Evolutionary conservation across 2,113 vertebrate species (phyloP).

Genomic region (Vicugna pacos): DNA sequence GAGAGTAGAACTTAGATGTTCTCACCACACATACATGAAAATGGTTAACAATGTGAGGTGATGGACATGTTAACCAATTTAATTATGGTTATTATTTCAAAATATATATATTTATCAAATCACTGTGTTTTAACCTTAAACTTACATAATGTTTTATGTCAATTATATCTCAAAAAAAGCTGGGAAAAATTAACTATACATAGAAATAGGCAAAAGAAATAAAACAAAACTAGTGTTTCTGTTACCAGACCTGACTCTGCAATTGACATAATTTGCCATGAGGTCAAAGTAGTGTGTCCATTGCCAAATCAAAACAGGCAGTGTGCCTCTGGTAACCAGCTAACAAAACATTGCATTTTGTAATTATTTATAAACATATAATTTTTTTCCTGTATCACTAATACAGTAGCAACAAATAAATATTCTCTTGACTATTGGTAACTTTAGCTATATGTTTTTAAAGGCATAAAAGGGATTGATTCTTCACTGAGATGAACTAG

Average conservation of each 20-base stretch:
- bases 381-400: not conserved
- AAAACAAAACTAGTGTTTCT: not conserved
- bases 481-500: not conserved
- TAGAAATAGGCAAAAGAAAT: no score
- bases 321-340: not conserved
- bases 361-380: not conserved
- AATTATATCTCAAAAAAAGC: no score
- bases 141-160: no score
- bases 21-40: no score
- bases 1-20: no score
- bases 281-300: slow-evolving; percentile 51
- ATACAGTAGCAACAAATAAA: not conserved
- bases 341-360: not conserved
- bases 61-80: no score
- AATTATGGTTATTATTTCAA: no score
- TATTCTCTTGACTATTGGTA: not conserved
- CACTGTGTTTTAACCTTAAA: no score
- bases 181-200: no score
- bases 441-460: not conserved
- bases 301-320: not conserved
- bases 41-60: no score
- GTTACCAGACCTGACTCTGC: slow-evolving; percentile 20
- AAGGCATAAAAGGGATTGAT: not conserved
- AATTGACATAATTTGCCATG: slow-evolving; percentile 50
- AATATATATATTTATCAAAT: no score